Evolutionary conservation across 2,113 vertebrate genomes (phyloP).

Genomic region (Pomatostomus ruficeps): DNA sequence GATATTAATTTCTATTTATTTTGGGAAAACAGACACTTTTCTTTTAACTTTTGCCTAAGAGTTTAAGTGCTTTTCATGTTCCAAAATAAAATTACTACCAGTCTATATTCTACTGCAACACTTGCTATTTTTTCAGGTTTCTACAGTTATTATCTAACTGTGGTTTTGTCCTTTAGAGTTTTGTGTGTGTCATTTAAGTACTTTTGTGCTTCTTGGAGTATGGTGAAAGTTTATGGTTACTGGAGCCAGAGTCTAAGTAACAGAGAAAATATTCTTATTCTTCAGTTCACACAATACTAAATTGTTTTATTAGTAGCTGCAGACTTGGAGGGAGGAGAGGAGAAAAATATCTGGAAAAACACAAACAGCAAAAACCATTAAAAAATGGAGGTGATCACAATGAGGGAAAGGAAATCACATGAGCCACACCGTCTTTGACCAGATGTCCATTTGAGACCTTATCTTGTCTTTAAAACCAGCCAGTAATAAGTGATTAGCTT

Average conservation of each 20-base stretch:
- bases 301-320: neutral
- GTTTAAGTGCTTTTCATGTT: neutral
- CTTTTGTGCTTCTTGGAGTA: neutral
- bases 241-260: neutral
- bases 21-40: neutral
- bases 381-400: neutral
- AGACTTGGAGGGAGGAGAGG: neutral
- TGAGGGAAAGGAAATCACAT: neutral
- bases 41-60: neutral
- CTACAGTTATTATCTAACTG: neutral
- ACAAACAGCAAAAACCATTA: neutral
- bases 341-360: neutral
- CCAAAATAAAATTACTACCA: neutral
- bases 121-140: neutral
- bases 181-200: neutral
- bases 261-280: neutral
- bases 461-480: neutral
- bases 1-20: neutral
- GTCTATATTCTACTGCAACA: neutral
- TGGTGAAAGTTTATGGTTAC: neutral
- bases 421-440: neutral
- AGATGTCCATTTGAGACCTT: neutral
- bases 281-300: neutral
- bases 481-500: neutral
- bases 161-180: neutral